Base-by-base conservation (phyloP, 2,113 vertebrate genomes). In the Notothenia rossii region DNA sequence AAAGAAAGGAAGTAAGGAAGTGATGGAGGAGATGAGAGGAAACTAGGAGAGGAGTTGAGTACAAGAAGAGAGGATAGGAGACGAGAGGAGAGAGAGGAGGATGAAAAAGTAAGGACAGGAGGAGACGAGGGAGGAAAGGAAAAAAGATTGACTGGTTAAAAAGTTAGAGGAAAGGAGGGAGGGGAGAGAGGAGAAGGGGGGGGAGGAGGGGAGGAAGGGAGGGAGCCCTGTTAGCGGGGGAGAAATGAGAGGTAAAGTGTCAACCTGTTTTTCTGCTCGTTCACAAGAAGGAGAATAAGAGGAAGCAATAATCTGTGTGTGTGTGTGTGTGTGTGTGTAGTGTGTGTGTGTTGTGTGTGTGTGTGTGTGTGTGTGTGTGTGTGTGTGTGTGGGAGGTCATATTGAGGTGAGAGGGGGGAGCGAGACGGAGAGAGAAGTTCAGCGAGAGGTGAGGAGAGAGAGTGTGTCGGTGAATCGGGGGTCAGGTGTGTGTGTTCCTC, bases 401-500 rank as follows among this genome's bases (percentile, higher is more conserved):
- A 50, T 84, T 33, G 90, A 91, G 92, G 92, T 91, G 88, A 91
- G 87, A 80, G 90, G 75, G 88, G 80, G 78, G 88, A 90, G 84
- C 74, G 86, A 91, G 88, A 90, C 91, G n/a, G 58, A 90, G 86
- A 62, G 86, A 89, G 63, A n/a, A n/a, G n/a, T n/a, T n/a, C n/a
- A n/a, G n/a, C n/a, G n/a, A n/a, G n/a, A n/a, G n/a, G n/a, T n/a
- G n/a, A n/a, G n/a, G n/a, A n/a, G n/a, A n/a, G n/a, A n/a, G n/a
- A n/a, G n/a, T n/a, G n/a, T n/a, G n/a, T n/a, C n/a, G n/a, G n/a
- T n/a, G n/a, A n/a, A n/a, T n/a, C n/a, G n/a, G n/a, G n/a, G n/a
- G n/a, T n/a, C n/a, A n/a, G n/a, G n/a, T n/a, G n/a, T n/a, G n/a
- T n/a, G n/a, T n/a, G n/a, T n/a, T n/a, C n/a, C n/a, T n/a, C n/a